These are phyloP conservation scores for Oppia nitens DNA, from an alignment of 1,140 invertebrate genomes.

Conservation along the genomic window DNA sequence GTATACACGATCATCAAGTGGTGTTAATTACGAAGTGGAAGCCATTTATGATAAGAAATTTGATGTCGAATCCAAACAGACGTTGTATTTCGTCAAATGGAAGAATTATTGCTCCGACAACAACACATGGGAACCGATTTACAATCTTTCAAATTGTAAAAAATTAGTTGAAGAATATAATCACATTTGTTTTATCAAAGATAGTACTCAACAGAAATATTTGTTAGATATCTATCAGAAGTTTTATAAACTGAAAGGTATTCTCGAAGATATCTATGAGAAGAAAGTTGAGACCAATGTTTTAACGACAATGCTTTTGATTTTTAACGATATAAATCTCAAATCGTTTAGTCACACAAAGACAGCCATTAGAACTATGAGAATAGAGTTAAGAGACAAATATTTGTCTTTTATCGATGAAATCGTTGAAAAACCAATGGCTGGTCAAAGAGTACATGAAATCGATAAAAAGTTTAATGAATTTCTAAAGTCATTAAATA, in stretches of 20 bases:
- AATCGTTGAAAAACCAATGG: background rate
- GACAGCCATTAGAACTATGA: background rate
- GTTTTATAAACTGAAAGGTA: background rate
- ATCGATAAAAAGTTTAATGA: background rate
- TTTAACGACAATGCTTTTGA: background rate
- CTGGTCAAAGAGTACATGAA: background rate
- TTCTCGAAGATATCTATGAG: background rate
- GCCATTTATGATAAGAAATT: background rate
- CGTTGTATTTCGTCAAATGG: slow-evolving; percentile 9
- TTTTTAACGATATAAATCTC: background rate
- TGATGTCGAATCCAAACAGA: background rate
- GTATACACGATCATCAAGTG: background rate
- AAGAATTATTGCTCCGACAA: background rate
- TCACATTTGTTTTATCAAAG: background rate
- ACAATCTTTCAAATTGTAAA: background rate
- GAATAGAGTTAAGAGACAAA: background rate
- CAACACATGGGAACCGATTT: slow-evolving; percentile 7
- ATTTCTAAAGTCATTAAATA: background rate
- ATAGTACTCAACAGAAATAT: background rate
- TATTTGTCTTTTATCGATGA: background rate
- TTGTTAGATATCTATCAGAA: background rate
- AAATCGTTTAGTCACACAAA: background rate
- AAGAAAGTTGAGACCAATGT: background rate
- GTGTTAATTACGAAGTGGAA: background rate
- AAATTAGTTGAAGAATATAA: background rate